Percentiles rank a stretch among this genome's conserved stretches.
These are phyloP conservation scores for Cerastis rubricosa DNA, from an alignment of 2,888 invertebrate species.

Conservation along the genomic window DNA sequence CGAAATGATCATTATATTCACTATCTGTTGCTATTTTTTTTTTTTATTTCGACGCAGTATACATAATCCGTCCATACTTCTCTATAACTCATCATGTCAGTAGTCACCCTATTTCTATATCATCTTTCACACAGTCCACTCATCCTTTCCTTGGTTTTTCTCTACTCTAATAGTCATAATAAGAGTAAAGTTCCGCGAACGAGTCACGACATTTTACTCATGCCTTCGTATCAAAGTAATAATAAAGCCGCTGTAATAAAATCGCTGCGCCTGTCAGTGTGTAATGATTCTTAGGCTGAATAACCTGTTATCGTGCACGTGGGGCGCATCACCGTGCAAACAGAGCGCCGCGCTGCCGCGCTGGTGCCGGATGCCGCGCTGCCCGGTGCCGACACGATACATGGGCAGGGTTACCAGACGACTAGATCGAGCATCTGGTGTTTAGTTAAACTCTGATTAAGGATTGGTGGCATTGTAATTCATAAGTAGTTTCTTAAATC, in stretches of 20 bases:
- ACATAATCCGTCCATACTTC: neutral
- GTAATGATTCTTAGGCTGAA: slow-evolving; percentile 73
- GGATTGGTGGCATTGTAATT: slow-evolving; percentile 2
- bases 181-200: neutral
- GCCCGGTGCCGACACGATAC: slow-evolving; percentile 55
- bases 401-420: slow-evolving; percentile 34
- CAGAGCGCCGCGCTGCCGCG: slow-evolving; percentile 66
- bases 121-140: neutral
- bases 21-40: neutral
- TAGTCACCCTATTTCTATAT: neutral
- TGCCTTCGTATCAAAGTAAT: neutral
- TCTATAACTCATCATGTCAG: neutral
- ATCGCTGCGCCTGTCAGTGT: slow-evolving; percentile 59
- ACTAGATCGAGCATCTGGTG: neutral
- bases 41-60: neutral
- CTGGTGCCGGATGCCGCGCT: slow-evolving; percentile 54
- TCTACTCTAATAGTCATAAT: neutral
- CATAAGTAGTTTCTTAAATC: neutral
- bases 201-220: neutral
- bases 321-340: slow-evolving; percentile 76
- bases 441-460: neutral
- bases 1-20: neutral
- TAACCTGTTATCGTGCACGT: slow-evolving; percentile 87
- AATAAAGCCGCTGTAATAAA: slow-evolving; percentile 20
- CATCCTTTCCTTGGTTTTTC: neutral